Evolutionary conservation across 2,113 vertebrate genomes (phyloP).

Genomic region (Malurus elegans): DNA sequence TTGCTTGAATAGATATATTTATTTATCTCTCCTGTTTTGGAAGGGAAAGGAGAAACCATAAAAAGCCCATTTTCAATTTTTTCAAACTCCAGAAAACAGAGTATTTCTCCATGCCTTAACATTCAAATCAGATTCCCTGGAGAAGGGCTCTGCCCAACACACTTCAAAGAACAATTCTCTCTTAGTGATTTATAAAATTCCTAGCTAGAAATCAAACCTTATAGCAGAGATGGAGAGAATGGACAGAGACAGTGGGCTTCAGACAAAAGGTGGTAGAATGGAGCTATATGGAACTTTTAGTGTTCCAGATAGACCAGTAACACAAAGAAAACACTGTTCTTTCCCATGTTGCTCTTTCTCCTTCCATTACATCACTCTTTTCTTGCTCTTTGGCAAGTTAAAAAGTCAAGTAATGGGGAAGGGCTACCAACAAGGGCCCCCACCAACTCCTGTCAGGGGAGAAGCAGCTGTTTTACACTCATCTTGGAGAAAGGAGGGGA

Average conservation of each 20-base stretch:
- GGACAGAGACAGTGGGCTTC: background rate
- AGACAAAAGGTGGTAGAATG: background rate
- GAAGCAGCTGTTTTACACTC: background rate
- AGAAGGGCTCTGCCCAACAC: background rate
- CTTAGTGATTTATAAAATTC: background rate
- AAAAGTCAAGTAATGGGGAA: background rate
- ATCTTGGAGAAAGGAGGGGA: background rate
- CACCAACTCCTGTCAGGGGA: background rate
- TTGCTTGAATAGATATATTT: background rate
- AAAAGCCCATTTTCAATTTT: background rate
- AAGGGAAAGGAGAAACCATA: background rate
- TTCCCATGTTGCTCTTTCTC: background rate
- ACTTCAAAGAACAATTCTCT: background rate
- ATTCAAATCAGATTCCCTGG: background rate
- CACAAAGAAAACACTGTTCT: background rate
- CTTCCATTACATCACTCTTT: fast-evolving
- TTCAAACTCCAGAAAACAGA: background rate
- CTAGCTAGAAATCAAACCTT: background rate
- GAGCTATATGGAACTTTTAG: background rate
- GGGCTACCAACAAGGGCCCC: background rate
- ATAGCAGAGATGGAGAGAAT: background rate
- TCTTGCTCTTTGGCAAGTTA: background rate
- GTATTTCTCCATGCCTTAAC: background rate
- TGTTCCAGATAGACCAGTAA: background rate
- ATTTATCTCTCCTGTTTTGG: background rate